Evolutionary conservation across 2,113 vertebrate genomes (phyloP).

Genomic region (Fulmarus glacialis): DNA sequence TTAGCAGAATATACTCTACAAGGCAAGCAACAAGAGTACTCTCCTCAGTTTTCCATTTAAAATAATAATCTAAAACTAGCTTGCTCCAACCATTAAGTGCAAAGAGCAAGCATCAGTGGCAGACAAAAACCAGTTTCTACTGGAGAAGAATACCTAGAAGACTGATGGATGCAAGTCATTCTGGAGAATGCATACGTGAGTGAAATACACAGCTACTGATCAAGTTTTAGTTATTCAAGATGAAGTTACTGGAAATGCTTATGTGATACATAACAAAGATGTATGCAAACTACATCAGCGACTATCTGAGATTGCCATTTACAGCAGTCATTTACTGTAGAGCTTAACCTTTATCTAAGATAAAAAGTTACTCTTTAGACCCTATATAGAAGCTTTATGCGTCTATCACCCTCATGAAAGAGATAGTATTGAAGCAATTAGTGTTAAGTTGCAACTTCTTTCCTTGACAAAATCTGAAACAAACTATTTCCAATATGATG

Average conservation of each 20-base stretch:
- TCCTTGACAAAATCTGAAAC: constrained; percentile 30
- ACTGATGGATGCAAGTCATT: constrained; percentile 34
- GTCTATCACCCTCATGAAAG: constrained; percentile 22
- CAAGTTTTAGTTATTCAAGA: constrained; percentile 23
- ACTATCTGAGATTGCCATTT: constrained; percentile 17
- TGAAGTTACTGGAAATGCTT: constrained; percentile 50
- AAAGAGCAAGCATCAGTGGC: constrained; percentile 55
- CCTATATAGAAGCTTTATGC: constrained; percentile 28
- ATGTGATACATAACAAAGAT: constrained; percentile 17
- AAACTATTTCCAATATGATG: constrained; percentile 10
- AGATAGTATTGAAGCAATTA: constrained; percentile 40
- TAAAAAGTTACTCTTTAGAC: constrained; percentile 30
- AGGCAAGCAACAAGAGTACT: constrained; percentile 55
- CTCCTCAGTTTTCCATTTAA: constrained; percentile 41
- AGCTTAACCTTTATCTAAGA: constrained; percentile 47
- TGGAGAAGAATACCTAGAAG: constrained; percentile 25
- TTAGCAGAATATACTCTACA: constrained; percentile 56
- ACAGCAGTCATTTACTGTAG: background rate
- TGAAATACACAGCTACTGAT: constrained; percentile 33
- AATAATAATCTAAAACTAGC: constrained; percentile 45
- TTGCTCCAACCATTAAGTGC: constrained; percentile 60
- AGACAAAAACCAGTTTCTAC: constrained; percentile 12
- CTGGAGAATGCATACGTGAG: constrained; percentile 48
- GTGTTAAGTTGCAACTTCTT: constrained; percentile 33
- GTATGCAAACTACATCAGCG: constrained; percentile 26